A percentile compares a stretch with the other conserved stretches of the same genome.
phyloP scores from a whole-genome alignment of 1,140 invertebrate genomes.

The Drosophila mojavensis region DNA sequence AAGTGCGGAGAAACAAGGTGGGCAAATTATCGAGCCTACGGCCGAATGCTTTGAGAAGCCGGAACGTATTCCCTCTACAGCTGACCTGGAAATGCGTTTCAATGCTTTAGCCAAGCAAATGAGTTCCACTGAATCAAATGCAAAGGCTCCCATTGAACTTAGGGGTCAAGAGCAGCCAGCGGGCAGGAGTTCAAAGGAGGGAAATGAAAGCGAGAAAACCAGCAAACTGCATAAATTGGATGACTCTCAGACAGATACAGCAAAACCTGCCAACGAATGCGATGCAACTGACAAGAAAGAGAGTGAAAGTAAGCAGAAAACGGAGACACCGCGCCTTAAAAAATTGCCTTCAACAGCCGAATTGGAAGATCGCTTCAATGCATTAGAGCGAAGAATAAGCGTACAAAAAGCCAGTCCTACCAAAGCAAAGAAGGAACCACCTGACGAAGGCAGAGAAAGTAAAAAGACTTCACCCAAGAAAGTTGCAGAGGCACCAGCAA shows the following conservation, averaged over 20 bases:
- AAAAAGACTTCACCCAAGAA: background rate
- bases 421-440: slow-evolving; percentile 69
- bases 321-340: slow-evolving; percentile 56
- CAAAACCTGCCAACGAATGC: slow-evolving; percentile 17
- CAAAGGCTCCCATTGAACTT: slow-evolving; percentile 56
- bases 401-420: slow-evolving; percentile 65
- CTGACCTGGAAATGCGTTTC: slow-evolving; percentile 69
- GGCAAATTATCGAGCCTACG: slow-evolving; percentile 23
- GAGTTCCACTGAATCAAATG: slow-evolving; percentile 52
- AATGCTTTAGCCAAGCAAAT: slow-evolving; percentile 67
- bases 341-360: slow-evolving; percentile 78
- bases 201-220: slow-evolving; percentile 36
- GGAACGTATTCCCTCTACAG: slow-evolving; percentile 68
- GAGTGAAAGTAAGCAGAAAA: slow-evolving; percentile 6
- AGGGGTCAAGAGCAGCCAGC: slow-evolving; percentile 28
- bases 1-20: slow-evolving; percentile 55
- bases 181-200: slow-evolving; percentile 27
- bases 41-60: slow-evolving; percentile 23
- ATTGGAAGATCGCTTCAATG: slow-evolving; percentile 76
- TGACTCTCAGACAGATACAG: slow-evolving; percentile 29
- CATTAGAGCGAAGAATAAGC: slow-evolving; percentile 68
- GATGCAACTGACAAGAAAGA: slow-evolving; percentile 9
- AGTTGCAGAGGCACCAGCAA: background rate
- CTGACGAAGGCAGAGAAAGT: slow-evolving; percentile 42
- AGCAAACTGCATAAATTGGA: slow-evolving; percentile 39